These are phyloP conservation scores for Drosophila kokeensis DNA, from an alignment of 2,888 invertebrate genomes.

Conservation along the genomic window DNA sequence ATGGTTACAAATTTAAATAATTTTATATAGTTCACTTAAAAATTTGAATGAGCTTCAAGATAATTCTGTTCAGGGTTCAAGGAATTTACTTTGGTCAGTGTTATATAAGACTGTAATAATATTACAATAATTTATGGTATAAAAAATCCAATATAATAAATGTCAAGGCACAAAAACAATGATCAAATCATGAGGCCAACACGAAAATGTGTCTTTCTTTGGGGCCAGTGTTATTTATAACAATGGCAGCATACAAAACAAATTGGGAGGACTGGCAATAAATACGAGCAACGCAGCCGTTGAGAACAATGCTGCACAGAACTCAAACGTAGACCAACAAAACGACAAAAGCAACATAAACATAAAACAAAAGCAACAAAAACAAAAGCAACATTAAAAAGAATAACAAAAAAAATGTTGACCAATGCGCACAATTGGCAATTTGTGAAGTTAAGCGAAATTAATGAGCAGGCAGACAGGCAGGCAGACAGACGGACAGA, in stretches of 20 bases:
- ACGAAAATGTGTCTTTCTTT: not conserved
- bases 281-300: conserved; percentile 72
- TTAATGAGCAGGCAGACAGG: conserved; percentile 66
- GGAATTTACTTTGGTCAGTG: not conserved
- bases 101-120: not conserved
- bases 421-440: conserved; percentile 81
- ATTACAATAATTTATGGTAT: not conserved
- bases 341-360: conserved; percentile 8
- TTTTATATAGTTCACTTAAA: not conserved
- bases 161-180: not conserved
- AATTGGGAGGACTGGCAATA: conserved; percentile 76
- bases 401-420: conserved; percentile 63
- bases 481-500: not conserved
- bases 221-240: conserved; percentile 39
- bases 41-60: too few species aligned
- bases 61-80: not conserved
- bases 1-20: not conserved
- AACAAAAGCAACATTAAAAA: conserved; percentile 23
- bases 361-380: conserved; percentile 26
- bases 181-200: not conserved
- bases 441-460: conserved; percentile 82
- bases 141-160: not conserved
- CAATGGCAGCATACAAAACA: conserved; percentile 67
- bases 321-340: conserved; percentile 19
- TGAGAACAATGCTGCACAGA: conserved; percentile 57